Base-by-base conservation (phyloP, 2,888 invertebrate genomes). In the Mythimna pallens region DNA sequence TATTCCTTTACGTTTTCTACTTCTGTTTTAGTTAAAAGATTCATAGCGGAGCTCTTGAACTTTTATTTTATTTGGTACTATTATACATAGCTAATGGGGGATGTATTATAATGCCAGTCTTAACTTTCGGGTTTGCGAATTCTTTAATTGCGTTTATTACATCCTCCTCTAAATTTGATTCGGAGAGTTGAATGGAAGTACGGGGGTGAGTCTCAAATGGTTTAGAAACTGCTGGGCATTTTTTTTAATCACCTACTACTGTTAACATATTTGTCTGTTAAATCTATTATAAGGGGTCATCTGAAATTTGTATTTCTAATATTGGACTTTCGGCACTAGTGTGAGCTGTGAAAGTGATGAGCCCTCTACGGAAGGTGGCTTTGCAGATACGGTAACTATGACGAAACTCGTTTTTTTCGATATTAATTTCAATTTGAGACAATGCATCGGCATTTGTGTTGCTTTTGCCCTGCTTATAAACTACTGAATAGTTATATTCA, bases 21-120 rank as follows among this genome's bases (percentile, higher is more conserved):
- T 63, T 69, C 55, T 1, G 8, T 8, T 50, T 50, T 50, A 8
- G 8, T 50, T 50, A 50, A 8, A 20, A 50, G 20, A 5, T 84
- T 79, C 69, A 81, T 78, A 0, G 78, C 30, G 0, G 81, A 78
- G 20, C 61, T 82, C 36, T 54, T 77, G 30, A 81, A 84, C 2
- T 64, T 25, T 9, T 68, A n/a, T 58, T 82, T 82, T 1, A 79
- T 71, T 76, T 0, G 79, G 80, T 2, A 79, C 69, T 3, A 83
- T 79, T 12, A 22, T 73, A 69, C 72, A 73, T 73, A 2, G 30
- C 52, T 22, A 73, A 43, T 6, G 63, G 25, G 6, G 64, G 64
- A 17, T 52, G 64, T 50, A 43, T 43, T 43, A 43, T 43, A 43
- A 43, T 43, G 4, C 40, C 12, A 3, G 50, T 50, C 20, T 50